Evolutionary conservation across 2,113 vertebrate genomes (phyloP), one percentile per base, ranked within the genome.

Genomic region (Rhegmatorhina hoffmannsi): DNA sequence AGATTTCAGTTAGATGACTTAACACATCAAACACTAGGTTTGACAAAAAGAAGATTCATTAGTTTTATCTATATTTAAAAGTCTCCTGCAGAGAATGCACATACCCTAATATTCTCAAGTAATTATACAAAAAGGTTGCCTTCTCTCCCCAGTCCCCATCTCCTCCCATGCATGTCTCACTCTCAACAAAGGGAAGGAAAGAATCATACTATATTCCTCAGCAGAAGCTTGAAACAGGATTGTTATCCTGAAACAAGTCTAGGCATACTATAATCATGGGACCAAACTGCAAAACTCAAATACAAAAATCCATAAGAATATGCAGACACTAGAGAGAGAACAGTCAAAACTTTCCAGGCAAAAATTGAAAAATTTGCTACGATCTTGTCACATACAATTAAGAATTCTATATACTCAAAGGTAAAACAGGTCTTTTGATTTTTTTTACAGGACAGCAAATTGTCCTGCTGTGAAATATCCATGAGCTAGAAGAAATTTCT

Each of bases 1-100:
- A 53, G 36, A 80, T 89, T 96, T 53, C 81, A 74, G 44, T 63
- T 90, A 70, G 38, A 59, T 86, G 87, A 85, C n/a, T 44, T 69
- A 92, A 76, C 7, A 43, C 40, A 43, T 43, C 40, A 43, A 43
- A 15, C 40, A 52, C 0, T 53, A 28, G 46, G 66, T 86, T 69
- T 36, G 55, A 69, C 2, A 2, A 92, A 86, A 38, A 93, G 46
- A 76, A 43, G 25, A 79, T 74, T 66, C 33, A 66, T 36, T 38
- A 18, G 12, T 79, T 94, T 59, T 64, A 56, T 49, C 66, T 87
- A 55, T 62, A 78, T 55, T 82, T 85, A 72, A 52, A 87, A 69
- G 36, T 20, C 33, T 58, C 60, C 68, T 43, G 31, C 40, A 84
- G 69, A 62, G 64, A 72, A 75, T 0, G 3, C 36, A 40, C 40